phyloP scores from a whole-genome alignment of 2,888 invertebrate genomes.

The Xanthostigma xanthostigma region DNA sequence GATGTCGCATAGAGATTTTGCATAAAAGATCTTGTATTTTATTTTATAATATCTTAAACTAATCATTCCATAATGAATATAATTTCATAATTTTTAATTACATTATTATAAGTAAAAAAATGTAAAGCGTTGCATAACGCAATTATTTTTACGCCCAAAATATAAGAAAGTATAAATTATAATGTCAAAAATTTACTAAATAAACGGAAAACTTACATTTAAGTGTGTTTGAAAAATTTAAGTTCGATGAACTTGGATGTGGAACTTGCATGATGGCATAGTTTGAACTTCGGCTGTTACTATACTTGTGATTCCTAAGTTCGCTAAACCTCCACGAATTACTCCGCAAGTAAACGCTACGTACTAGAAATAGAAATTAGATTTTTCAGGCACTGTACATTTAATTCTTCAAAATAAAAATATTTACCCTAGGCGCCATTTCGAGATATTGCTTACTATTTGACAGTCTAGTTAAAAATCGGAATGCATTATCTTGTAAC shows the following conservation, averaged over 20 bases:
- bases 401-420: background rate
- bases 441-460: slow-evolving; percentile 83
- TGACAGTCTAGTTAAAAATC: slow-evolving; percentile 77
- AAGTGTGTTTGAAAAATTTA: slow-evolving; percentile 20
- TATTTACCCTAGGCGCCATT: slow-evolving; percentile 65
- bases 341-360: slow-evolving; percentile 93
- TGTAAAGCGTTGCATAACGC: too few relatives aligned
- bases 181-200: too few relatives aligned
- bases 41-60: too few relatives aligned
- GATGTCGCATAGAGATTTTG: too few relatives aligned
- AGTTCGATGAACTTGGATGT: slow-evolving; percentile 70
- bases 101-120: too few relatives aligned
- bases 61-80: too few relatives aligned
- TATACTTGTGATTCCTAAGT: slow-evolving; percentile 82
- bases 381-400: background rate
- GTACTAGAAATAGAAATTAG: slow-evolving; percentile 38
- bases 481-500: slow-evolving; percentile 87
- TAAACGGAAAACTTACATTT: too few relatives aligned
- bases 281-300: slow-evolving; percentile 90
- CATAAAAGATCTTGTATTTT: too few relatives aligned
- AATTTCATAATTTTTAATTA: too few relatives aligned
- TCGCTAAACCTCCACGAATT: slow-evolving; percentile 85
- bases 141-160: too few relatives aligned
- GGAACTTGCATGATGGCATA: slow-evolving; percentile 87
- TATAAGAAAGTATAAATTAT: too few relatives aligned